Conservation (phyloP, 2,888 invertebrate species). For the Cataglyphis livida region DNA sequence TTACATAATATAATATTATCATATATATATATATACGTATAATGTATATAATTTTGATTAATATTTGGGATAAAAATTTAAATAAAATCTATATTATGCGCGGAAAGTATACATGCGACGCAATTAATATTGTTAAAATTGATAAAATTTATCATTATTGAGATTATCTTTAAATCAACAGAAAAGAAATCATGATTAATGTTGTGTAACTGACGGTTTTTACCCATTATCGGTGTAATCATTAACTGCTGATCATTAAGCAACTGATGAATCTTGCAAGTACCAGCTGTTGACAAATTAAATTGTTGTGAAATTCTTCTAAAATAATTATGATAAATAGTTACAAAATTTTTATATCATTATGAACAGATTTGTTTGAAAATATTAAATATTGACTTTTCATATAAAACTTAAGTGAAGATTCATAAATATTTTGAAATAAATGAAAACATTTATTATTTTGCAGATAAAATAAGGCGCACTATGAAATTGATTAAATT, state of each 20-base stretch:
- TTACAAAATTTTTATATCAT: not conserved
- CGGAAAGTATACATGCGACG: not conserved
- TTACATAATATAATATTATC: too few relatives aligned
- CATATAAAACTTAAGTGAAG: not conserved
- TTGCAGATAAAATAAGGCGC: not conserved
- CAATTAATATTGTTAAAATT: not conserved
- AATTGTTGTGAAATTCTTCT: not conserved
- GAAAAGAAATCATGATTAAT: not conserved
- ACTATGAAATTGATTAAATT: not conserved
- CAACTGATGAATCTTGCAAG: not conserved
- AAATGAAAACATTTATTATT: conserved; percentile 1
- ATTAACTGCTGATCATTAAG: not conserved
- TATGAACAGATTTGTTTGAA: not conserved
- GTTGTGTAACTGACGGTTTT: not conserved
- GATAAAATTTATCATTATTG: not conserved
- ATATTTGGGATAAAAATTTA: not conserved
- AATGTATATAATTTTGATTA: not conserved
- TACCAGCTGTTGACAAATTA: not conserved
- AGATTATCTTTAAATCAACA: not conserved
- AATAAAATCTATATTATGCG: not conserved
- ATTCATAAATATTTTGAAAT: not conserved
- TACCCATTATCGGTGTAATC: conserved; percentile 13
- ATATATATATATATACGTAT: not conserved
- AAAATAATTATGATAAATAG: not conserved
- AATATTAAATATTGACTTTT: not conserved